A percentile compares a stretch with the other conserved stretches of the same genome.
Conservation (phyloP, 2,888 invertebrate genomes). For the Achlya flavicornis region DNA sequence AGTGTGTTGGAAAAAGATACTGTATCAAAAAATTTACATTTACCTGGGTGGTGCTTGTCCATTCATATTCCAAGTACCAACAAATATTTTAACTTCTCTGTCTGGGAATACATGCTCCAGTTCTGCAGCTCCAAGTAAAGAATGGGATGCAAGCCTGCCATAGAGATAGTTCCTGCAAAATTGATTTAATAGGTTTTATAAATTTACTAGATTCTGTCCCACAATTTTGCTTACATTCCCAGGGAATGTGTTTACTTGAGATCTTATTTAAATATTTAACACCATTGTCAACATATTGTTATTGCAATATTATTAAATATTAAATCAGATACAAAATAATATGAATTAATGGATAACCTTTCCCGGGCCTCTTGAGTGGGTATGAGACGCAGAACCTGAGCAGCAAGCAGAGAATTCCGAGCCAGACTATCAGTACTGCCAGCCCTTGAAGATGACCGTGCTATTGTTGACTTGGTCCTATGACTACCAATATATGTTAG, state of each 20-base stretch:
- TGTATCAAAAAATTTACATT: conserved; percentile 25
- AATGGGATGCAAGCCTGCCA: conserved; percentile 91
- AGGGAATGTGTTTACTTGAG: too few species aligned
- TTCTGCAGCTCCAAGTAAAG: conserved; percentile 92
- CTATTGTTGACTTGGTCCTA: conserved; percentile 74
- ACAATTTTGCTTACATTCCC: background rate
- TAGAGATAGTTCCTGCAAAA: conserved; percentile 89
- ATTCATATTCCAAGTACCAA: conserved; percentile 99
- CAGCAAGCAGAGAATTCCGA: conserved; percentile 89
- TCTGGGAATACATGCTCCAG: conserved; percentile 93
- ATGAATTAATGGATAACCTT: conserved; percentile 78
- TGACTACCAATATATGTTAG: background rate
- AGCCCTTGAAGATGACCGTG: conserved; percentile 70
- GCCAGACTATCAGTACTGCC: conserved; percentile 88
- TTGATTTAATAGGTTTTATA: conserved; percentile 1
- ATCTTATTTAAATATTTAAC: too few species aligned
- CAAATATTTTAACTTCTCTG: conserved; percentile 93
- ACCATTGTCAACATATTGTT: too few species aligned
- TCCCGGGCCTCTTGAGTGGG: conserved; percentile 92
- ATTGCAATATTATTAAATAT: background rate
- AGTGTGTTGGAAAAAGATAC: too few species aligned
- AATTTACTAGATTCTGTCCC: too few species aligned
- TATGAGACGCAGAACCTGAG: conserved; percentile 91
- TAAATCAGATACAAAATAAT: background rate
- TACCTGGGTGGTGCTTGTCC: conserved; percentile 93